Evolutionary conservation across 2,888 invertebrate species (phyloP).

Genomic region (Nineta flava): DNA sequence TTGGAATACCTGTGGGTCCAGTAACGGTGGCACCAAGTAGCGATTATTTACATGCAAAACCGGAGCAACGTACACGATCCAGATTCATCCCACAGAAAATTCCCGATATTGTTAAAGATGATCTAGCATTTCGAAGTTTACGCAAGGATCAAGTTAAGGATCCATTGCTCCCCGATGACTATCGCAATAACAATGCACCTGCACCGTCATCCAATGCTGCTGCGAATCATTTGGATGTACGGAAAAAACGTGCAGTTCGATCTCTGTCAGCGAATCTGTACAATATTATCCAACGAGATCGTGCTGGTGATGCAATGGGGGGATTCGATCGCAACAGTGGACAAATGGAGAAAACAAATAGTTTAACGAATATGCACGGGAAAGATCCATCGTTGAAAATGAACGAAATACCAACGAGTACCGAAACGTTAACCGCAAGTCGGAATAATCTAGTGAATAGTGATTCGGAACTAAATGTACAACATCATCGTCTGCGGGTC

Average conservation of each 20-base stretch:
- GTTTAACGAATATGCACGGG: constrained; percentile 28
- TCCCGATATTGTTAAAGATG: constrained; percentile 74
- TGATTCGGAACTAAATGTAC: constrained; percentile 14
- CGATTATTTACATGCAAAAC: constrained; percentile 69
- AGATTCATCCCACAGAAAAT: constrained; percentile 48
- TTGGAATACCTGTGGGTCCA: constrained; percentile 79
- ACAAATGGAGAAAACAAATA: constrained; percentile 40
- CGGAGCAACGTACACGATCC: constrained; percentile 41
- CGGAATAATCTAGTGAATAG: constrained; percentile 23
- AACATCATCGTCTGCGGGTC: constrained; percentile 15
- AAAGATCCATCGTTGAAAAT: constrained; percentile 21
- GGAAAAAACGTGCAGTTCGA: constrained; percentile 64
- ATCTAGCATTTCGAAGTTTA: constrained; percentile 69
- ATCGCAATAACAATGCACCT: constrained; percentile 32
- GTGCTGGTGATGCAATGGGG: not conserved
- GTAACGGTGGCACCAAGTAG: constrained; percentile 63
- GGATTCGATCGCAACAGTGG: constrained; percentile 13
- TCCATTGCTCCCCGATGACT: constrained; percentile 32
- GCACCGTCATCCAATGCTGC: too few relatives aligned
- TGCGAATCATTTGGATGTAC: constrained; percentile 28
- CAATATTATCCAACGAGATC: constrained; percentile 50
- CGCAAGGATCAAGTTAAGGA: constrained; percentile 60
- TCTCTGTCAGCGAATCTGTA: constrained; percentile 75
- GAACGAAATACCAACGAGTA: constrained; percentile 16
- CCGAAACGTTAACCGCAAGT: constrained; percentile 24